These are phyloP conservation scores for Lasioglossum figueresi DNA, from an alignment of 2,888 invertebrate genomes.

Conservation along the genomic window DNA sequence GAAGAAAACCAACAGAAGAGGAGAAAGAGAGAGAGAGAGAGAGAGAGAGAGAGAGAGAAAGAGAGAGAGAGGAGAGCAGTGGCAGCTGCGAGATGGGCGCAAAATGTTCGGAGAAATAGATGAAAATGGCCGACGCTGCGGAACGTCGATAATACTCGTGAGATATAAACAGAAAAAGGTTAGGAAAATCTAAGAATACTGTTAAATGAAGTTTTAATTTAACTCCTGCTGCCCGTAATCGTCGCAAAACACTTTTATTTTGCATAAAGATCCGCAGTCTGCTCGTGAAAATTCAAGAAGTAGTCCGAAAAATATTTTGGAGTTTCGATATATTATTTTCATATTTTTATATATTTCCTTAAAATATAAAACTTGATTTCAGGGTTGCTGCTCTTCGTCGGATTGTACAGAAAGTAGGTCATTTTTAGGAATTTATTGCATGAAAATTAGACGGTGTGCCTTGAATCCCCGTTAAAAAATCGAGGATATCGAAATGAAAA, in stretches of 20 bases:
- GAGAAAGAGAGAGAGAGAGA: not conserved
- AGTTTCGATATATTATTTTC: no score
- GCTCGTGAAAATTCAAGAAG: not conserved
- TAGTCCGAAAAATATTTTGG: not conserved
- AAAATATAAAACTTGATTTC: not conserved
- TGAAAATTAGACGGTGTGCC: not conserved
- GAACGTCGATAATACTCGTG: not conserved
- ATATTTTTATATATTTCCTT: not conserved
- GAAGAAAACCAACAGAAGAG: slow-evolving; percentile 18
- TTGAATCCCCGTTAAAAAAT: not conserved
- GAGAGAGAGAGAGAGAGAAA: not conserved
- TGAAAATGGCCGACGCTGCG: not conserved
- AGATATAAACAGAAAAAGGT: not conserved
- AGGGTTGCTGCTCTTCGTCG: not conserved
- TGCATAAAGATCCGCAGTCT: no score
- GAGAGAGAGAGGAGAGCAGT: not conserved
- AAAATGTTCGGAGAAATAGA: not conserved
- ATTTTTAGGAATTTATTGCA: not conserved
- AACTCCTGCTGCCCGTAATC: no score
- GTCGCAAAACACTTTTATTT: no score
- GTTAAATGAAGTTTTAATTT: no score
- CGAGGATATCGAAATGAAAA: not conserved
- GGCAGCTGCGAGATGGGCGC: slow-evolving; percentile 1
- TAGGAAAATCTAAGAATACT: no score
- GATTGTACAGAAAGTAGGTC: not conserved